Conservation (phyloP, 2,113 vertebrate genomes). For the Catharus minimus region DNA sequence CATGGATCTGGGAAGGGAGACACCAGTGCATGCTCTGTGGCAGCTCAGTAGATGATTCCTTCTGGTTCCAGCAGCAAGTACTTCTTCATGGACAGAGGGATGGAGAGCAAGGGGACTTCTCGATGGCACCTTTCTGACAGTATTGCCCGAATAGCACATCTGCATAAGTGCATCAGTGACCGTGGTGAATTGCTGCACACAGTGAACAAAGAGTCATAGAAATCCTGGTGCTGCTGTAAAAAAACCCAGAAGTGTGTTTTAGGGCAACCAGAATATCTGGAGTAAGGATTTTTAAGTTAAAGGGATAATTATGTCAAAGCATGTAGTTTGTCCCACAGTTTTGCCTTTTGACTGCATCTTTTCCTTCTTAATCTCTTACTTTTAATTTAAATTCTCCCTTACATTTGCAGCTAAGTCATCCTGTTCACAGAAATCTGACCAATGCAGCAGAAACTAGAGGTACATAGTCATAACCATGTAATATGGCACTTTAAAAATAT, state of each 20-base stretch:
- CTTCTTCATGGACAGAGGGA: conserved; percentile 83
- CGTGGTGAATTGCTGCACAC: conserved; percentile 87
- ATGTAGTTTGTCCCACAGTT: not conserved
- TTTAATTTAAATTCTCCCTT: not conserved
- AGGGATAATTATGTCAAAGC: not conserved
- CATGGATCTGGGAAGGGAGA: accelerated
- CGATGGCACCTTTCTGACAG: conserved; percentile 77
- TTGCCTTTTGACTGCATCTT: not conserved
- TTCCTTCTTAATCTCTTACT: not conserved
- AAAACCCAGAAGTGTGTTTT: not conserved
- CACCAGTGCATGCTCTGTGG: accelerated
- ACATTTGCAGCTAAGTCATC: not conserved
- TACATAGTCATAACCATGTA: accelerated
- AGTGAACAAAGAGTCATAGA: conserved; percentile 90
- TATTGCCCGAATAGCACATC: conserved; percentile 82
- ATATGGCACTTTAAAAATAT: not conserved
- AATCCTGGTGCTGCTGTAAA: conserved; percentile 81
- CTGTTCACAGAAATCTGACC: not conserved
- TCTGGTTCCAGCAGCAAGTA: conserved; percentile 92
- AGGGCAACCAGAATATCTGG: not conserved
- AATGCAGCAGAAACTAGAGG: not conserved
- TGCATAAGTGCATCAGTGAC: conserved; percentile 87
- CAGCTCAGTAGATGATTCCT: conserved; percentile 79
- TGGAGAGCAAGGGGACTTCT: conserved; percentile 77
- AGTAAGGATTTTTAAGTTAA: not conserved